Evolutionary conservation across 1,140 invertebrate species (phyloP).

Genomic region (Macrobrachium rosenbergii): DNA sequence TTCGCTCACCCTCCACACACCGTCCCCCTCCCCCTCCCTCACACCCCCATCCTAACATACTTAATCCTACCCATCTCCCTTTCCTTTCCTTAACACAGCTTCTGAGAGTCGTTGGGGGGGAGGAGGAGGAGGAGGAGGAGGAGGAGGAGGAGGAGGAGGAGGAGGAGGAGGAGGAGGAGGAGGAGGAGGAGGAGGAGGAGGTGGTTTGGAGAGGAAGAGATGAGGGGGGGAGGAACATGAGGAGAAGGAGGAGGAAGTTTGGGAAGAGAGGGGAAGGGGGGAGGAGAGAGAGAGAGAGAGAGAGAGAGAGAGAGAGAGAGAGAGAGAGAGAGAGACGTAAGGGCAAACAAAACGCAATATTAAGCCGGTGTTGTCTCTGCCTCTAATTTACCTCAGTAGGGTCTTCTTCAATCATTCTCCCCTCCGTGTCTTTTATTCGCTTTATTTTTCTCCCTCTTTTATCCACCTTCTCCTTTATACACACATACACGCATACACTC

Average conservation of each 20-base stretch:
- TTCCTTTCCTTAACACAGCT: not conserved
- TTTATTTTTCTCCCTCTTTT: not conserved
- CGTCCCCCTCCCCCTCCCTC: not conserved
- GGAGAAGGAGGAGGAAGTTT: not conserved
- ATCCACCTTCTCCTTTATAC: not conserved
- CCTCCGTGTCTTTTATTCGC: not conserved
- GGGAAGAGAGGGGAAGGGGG: not conserved
- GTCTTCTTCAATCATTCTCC: not conserved
- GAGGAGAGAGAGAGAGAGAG: too few species aligned
- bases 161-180: constrained; percentile 4
- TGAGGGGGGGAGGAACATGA: too few species aligned
- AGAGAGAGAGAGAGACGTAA: not conserved
- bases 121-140: not conserved
- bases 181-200: constrained; percentile 3
- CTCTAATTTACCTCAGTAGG: not conserved
- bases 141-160: too few species aligned
- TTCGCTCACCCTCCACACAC: not conserved
- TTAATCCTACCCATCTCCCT: not conserved
- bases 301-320: too few species aligned
- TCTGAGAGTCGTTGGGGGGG: too few species aligned
- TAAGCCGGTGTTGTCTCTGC: not conserved
- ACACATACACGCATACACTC: not conserved
- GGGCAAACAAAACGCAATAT: not conserved
- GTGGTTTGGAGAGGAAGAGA: not conserved
- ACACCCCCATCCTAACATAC: not conserved